Evolutionary conservation across 2,888 invertebrate species (phyloP).

Genomic region (Lithophane semibrunnea): DNA sequence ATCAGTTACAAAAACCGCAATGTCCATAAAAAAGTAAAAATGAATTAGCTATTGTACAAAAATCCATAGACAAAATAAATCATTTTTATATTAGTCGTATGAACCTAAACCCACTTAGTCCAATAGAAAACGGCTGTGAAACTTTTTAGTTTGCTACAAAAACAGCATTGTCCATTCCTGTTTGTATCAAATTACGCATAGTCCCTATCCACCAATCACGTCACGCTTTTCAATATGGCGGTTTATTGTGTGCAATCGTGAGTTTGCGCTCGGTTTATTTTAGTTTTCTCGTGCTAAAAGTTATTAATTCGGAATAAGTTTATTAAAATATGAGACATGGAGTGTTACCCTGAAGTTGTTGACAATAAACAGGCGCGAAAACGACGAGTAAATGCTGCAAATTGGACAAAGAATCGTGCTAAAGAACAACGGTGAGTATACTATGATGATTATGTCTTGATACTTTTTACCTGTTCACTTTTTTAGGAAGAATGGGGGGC

Average conservation of each 20-base stretch:
- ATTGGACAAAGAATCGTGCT: slow-evolving; percentile 1
- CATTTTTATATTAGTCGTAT: slow-evolving; percentile 6
- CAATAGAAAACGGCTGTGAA: slow-evolving; percentile 12
- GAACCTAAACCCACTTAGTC: slow-evolving; percentile 2
- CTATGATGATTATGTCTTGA: slow-evolving; percentile 8
- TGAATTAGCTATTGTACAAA: background rate
- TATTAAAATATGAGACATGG: slow-evolving; percentile 7
- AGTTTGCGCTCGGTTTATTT: background rate
- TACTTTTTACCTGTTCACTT: slow-evolving; percentile 16
- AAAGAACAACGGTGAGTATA: slow-evolving; percentile 7
- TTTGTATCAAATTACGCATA: slow-evolving; percentile 19
- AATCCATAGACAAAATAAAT: background rate
- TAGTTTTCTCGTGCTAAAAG: slow-evolving; percentile 1
- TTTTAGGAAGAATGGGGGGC: slow-evolving; percentile 3
- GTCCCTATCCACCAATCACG: slow-evolving; percentile 4
- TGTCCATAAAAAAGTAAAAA: background rate
- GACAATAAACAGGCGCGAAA: slow-evolving; percentile 7
- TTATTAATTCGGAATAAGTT: background rate
- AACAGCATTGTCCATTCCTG: slow-evolving; percentile 4
- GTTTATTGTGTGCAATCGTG: background rate
- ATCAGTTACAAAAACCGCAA: too few relatives aligned
- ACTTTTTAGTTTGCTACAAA: slow-evolving; percentile 8
- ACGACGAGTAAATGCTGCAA: slow-evolving; percentile 3
- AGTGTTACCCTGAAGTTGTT: slow-evolving; percentile 6
- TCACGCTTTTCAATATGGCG: slow-evolving; percentile 1